Conservation (phyloP, 2,113 vertebrate species). For the Neodon shergylaensis region DNA sequence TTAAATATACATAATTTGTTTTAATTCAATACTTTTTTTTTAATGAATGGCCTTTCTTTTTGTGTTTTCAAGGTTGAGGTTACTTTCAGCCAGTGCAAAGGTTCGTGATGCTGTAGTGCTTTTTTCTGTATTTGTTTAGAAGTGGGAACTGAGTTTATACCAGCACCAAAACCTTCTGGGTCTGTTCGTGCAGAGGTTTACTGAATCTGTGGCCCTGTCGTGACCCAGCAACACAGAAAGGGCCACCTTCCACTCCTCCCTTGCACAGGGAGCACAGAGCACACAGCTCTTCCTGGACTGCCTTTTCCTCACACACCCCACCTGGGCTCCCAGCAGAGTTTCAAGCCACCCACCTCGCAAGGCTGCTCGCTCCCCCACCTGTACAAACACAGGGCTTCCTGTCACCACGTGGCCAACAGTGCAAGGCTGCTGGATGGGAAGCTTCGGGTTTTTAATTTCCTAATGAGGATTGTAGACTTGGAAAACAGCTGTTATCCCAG, state of each 20-base stretch:
- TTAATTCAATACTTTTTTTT: neutral
- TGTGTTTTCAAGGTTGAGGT: neutral
- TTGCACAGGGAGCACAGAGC: neutral
- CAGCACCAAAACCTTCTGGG: neutral
- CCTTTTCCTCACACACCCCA: conserved; percentile 15
- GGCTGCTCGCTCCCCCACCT: conserved; percentile 47
- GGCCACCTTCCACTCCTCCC: neutral
- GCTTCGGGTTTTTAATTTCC: conserved; percentile 74
- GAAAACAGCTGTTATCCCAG: conserved; percentile 72
- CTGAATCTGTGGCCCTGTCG: conserved; percentile 5
- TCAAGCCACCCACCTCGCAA: conserved; percentile 49
- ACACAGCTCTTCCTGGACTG: conserved; percentile 27
- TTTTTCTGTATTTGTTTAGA: neutral
- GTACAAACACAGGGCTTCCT: conserved; percentile 71
- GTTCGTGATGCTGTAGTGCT: neutral
- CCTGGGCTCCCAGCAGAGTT: conserved; percentile 33
- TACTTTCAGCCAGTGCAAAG: too few relatives aligned
- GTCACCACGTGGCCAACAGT: conserved; percentile 54
- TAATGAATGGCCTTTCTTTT: neutral
- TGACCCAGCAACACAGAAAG: neutral
- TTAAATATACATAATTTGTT: neutral
- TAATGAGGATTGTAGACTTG: conserved; percentile 54
- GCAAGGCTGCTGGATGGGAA: neutral
- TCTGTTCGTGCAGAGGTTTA: neutral
- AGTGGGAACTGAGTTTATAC: neutral